Base-by-base conservation (phyloP, 2,888 invertebrate genomes). In the Cryptocheilus praepositus region DNA sequence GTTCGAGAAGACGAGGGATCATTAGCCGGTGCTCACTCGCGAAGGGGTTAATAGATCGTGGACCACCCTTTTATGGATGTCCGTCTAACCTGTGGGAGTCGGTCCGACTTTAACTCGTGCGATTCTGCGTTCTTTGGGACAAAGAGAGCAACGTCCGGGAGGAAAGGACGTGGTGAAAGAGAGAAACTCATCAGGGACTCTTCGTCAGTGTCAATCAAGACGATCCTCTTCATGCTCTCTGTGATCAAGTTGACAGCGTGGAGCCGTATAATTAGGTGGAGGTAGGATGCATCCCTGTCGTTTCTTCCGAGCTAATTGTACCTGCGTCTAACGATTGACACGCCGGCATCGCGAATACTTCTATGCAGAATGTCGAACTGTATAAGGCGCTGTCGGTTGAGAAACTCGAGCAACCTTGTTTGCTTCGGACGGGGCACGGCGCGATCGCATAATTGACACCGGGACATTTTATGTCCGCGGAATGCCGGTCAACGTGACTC, bases 201-300 rank as follows among this genome's bases (percentile, higher is more conserved):
- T 67, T 73, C 71, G 71, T 66, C 72, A 69, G 68, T 66, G 72
- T 68, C 73, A 69, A 69, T 73, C 68, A 64, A 43, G 54, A 55
- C 60, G 58, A 64, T 64, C 67, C 45, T n/a, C 51, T 54, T 61
- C 57, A 52, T 66, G 25, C 52, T 52, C 55, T 54, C 61, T 54
- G 8, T 49, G 43, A 25, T 57, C 55, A 19, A 16, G 56, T n/a
- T 61, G 64, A 66, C 74, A 66, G 63, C 22, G 45, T 46, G 55
- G 54, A 59, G 36, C 71, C 64, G 63, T 52, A 56, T 64, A 74
- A 71, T 54, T 59, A 56, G 66, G 52, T 60, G 59, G 21, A 54
- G 60, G 22, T 49, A 58, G 58, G 54, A 67, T 36, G 55, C 49
- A 52, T 56, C 43, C 28, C 45, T 64, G 61, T 72, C 67, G 43